Evolutionary conservation across 2,797 vertebrate genomes (phyloP).

Genomic region (Microctenopoma stevenorrisi): DNA sequence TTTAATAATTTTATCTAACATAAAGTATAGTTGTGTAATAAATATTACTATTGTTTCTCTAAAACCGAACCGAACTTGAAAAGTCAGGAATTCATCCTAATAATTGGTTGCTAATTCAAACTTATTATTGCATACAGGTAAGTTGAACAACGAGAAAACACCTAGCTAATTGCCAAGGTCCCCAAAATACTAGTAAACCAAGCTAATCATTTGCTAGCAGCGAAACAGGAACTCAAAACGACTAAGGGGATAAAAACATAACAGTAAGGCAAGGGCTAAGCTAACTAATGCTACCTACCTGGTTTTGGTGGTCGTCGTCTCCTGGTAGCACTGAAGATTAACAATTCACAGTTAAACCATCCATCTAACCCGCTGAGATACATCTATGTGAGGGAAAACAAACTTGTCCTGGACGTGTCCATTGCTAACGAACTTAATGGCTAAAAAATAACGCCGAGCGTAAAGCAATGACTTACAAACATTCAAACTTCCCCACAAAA

Average conservation of each 20-base stretch:
- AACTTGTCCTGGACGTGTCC: neutral
- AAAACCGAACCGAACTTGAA: too few species aligned
- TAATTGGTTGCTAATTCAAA: too few species aligned
- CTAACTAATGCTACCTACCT: neutral
- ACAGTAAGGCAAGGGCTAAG: neutral
- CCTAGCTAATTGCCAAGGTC: too few species aligned
- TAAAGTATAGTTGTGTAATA: too few species aligned
- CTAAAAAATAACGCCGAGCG: rapidly evolving
- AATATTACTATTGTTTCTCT: too few species aligned
- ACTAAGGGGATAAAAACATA: too few species aligned
- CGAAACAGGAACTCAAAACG: too few species aligned
- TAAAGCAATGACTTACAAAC: rapidly evolving
- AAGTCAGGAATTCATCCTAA: too few species aligned
- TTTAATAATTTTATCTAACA: rapidly evolving
- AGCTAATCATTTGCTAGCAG: too few species aligned
- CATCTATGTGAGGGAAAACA: neutral
- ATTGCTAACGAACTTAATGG: neutral
- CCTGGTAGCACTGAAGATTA: neutral
- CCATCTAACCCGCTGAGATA: conserved; percentile 13
- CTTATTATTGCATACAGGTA: too few species aligned
- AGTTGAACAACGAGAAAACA: too few species aligned
- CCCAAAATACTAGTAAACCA: too few species aligned
- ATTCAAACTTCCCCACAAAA: rapidly evolving
- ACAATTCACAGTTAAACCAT: neutral
- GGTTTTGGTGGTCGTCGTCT: neutral